phyloP scores from a whole-genome alignment of 2,797 vertebrate species.

The Fistularia tabacaria region DNA sequence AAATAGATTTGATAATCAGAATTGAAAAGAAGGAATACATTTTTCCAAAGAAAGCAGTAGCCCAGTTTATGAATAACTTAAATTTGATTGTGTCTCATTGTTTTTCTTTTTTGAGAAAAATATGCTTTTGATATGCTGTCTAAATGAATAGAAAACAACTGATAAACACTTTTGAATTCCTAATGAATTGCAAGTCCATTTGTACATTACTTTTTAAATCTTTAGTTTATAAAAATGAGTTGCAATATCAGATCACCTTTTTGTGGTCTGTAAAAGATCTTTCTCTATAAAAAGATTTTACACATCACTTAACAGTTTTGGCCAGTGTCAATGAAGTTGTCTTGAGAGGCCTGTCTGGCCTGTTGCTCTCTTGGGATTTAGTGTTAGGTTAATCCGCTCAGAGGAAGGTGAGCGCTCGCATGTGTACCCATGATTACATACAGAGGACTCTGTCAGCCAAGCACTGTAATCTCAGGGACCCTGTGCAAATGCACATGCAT shows the following conservation, averaged over 20 bases:
- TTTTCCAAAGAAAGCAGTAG: too few relatives aligned
- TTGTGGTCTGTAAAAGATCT: slow-evolving; percentile 15
- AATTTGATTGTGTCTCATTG: too few relatives aligned
- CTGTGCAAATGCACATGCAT: slow-evolving; percentile 43
- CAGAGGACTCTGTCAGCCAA: slow-evolving; percentile 73
- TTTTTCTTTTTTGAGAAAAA: too few relatives aligned
- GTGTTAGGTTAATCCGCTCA: slow-evolving; percentile 78
- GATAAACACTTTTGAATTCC: too few relatives aligned
- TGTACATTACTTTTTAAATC: too few relatives aligned
- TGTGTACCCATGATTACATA: slow-evolving; percentile 84
- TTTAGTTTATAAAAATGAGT: background rate
- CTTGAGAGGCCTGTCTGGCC: slow-evolving; percentile 72
- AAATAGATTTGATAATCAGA: too few relatives aligned
- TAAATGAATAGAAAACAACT: too few relatives aligned
- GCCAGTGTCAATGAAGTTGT: slow-evolving; percentile 68
- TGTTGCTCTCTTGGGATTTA: slow-evolving; percentile 79
- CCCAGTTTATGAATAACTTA: too few relatives aligned
- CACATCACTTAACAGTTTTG: slow-evolving; percentile 42
- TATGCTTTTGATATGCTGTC: too few relatives aligned
- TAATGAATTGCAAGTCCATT: too few relatives aligned
- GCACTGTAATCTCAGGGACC: slow-evolving; percentile 78
- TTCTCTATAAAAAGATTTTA: slow-evolving; percentile 32
- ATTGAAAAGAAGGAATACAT: too few relatives aligned
- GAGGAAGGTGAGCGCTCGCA: slow-evolving; percentile 74
- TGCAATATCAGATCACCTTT: slow-evolving; percentile 2